phyloP scores from a whole-genome alignment of 2,113 vertebrate genomes.

The Calyptommatus sinebrachiatus region DNA sequence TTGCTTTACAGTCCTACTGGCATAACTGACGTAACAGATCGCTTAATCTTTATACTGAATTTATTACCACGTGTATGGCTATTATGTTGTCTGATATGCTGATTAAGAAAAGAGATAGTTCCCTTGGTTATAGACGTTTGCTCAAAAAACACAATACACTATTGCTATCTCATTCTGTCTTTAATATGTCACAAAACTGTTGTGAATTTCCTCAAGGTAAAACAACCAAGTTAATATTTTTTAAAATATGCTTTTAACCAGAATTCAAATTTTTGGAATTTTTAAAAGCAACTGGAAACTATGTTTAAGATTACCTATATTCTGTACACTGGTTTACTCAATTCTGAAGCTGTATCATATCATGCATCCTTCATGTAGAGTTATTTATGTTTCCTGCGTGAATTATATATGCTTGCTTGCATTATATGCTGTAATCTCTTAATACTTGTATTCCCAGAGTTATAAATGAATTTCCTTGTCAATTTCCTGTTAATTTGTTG shows the following conservation, averaged over 20 bases:
- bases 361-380: neutral
- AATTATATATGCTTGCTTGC: neutral
- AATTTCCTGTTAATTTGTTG: neutral
- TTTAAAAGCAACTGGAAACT: neutral
- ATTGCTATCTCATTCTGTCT: neutral
- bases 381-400: neutral
- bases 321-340: neutral
- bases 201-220: neutral
- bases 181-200: neutral
- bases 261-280: neutral
- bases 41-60: neutral
- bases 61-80: neutral
- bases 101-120: neutral
- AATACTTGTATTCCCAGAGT: neutral
- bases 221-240: neutral
- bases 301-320: neutral
- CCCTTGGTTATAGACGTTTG: neutral
- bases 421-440: neutral
- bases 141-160: neutral
- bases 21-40: neutral
- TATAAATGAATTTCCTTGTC: conserved; percentile 7
- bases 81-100: neutral
- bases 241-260: neutral
- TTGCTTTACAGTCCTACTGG: neutral
- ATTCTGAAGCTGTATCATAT: neutral